Conservation (phyloP, 2,888 invertebrate species). For the Blastobasis lacticolella region DNA sequence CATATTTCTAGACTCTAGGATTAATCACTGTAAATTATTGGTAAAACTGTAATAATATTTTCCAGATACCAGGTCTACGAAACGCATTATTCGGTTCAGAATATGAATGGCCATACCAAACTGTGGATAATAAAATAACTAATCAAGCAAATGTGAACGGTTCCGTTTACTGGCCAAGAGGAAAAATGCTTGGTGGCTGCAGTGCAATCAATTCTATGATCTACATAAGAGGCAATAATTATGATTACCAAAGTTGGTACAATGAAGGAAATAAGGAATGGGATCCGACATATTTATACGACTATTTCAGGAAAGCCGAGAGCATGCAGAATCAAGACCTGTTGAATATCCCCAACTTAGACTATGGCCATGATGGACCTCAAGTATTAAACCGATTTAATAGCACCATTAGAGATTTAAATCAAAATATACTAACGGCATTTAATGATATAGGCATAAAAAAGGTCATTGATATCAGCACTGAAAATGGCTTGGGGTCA, state of each 20-base stretch:
- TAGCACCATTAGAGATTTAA: slow-evolving; percentile 7
- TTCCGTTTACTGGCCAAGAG: slow-evolving; percentile 60
- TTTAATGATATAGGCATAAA: slow-evolving; percentile 52
- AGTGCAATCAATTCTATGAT: slow-evolving; percentile 62
- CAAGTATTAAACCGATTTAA: slow-evolving; percentile 7
- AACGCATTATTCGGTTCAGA: slow-evolving; percentile 28
- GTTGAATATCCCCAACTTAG: not conserved
- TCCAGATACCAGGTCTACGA: slow-evolving; percentile 3
- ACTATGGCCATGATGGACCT: slow-evolving; percentile 8
- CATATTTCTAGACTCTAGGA: too few species aligned
- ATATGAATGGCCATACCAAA: slow-evolving; percentile 87
- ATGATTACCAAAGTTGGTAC: slow-evolving; percentile 60
- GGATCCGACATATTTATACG: slow-evolving; percentile 1
- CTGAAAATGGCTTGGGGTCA: slow-evolving; percentile 47
- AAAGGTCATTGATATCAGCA: slow-evolving; percentile 40
- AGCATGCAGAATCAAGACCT: slow-evolving; percentile 4
- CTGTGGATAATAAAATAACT: slow-evolving; percentile 80
- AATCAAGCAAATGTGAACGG: slow-evolving; percentile 74
- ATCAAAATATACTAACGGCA: slow-evolving; percentile 29
- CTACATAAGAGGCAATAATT: slow-evolving; percentile 52
- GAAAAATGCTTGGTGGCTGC: slow-evolving; percentile 69
- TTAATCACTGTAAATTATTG: too few species aligned
- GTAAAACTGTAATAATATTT: not conserved
- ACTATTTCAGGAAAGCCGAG: slow-evolving; percentile 8
- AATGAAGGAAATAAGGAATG: slow-evolving; percentile 9